Evolutionary conservation across 2,888 invertebrate species (phyloP).

Genomic region (Melangyna quadrimaculata): DNA sequence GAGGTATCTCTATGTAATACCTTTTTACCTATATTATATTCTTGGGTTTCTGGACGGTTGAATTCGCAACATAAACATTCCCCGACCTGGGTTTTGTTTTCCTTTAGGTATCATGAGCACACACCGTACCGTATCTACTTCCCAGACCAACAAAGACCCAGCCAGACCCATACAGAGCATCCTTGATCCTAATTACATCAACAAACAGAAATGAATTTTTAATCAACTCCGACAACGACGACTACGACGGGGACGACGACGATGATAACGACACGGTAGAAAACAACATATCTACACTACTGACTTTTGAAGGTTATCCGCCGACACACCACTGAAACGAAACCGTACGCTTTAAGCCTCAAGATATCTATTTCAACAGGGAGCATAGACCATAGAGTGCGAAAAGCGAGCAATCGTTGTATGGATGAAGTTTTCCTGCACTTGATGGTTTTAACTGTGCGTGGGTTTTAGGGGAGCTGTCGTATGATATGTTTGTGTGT

Average conservation of each 20-base stretch:
- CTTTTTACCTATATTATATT: not conserved
- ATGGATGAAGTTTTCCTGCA: conserved; percentile 21
- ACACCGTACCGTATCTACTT: not conserved
- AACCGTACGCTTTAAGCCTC: conserved; percentile 53
- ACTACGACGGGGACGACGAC: conserved; percentile 15
- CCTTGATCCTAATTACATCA: conserved; percentile 74
- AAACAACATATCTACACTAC: conserved; percentile 65
- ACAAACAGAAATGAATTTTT: conserved; percentile 75
- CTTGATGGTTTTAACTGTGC: not conserved
- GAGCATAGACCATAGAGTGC: conserved; percentile 2
- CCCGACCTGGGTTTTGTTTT: conserved; percentile 23
- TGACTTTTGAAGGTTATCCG: conserved; percentile 65
- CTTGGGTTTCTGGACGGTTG: conserved; percentile 10
- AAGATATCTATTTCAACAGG: conserved; percentile 49
- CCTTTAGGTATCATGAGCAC: not conserved
- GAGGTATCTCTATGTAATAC: not conserved
- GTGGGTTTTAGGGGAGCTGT: not conserved
- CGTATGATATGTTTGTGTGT: conserved; percentile 5
- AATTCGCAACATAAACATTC: conserved; percentile 34
- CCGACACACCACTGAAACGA: not conserved
- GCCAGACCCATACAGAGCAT: conserved; percentile 14
- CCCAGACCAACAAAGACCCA: not conserved
- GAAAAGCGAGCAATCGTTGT: conserved; percentile 12
- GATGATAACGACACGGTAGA: not conserved
- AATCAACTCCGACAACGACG: conserved; percentile 73